These are phyloP conservation scores for Aphidoletes aphidimyza DNA, from an alignment of 2,888 invertebrate species.

Conservation along the genomic window DNA sequence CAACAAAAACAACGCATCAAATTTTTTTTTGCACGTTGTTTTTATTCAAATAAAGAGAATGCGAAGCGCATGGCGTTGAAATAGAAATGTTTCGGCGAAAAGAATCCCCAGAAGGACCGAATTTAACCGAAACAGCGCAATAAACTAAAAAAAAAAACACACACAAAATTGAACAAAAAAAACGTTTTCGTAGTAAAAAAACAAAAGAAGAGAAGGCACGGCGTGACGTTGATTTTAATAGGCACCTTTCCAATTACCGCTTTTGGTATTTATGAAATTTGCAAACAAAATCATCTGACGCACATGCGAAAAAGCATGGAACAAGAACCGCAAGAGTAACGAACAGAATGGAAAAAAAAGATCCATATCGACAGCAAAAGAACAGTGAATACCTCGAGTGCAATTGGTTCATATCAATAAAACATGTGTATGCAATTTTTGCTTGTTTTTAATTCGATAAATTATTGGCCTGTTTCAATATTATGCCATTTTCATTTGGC, in stretches of 20 bases:
- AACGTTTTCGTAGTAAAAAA: not conserved
- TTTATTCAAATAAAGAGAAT: constrained; percentile 14
- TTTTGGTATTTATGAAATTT: not conserved
- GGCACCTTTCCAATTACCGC: constrained; percentile 17
- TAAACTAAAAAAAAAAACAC: too few species aligned
- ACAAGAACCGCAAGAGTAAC: too few species aligned
- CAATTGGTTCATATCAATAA: constrained; percentile 51
- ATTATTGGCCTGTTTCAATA: constrained; percentile 14
- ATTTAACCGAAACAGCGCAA: constrained; percentile 14
- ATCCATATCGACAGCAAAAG: not conserved
- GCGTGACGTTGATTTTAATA: constrained; percentile 30
- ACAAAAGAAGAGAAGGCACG: too few species aligned
- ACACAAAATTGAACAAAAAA: not conserved
- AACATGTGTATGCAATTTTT: constrained; percentile 30
- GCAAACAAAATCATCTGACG: constrained; percentile 37
- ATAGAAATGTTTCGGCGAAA: constrained; percentile 8
- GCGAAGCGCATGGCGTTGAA: not conserved
- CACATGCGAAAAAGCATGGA: not conserved
- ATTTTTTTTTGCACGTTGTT: not conserved
- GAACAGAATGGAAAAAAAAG: not conserved
- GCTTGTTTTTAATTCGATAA: constrained; percentile 45
- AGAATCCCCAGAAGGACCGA: constrained; percentile 39
- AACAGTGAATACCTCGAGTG: not conserved
- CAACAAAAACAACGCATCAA: too few species aligned
- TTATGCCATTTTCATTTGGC: constrained; percentile 3